Evolutionary conservation across 2,888 invertebrate species (phyloP).

Genomic region (Orgyia antiqua): DNA sequence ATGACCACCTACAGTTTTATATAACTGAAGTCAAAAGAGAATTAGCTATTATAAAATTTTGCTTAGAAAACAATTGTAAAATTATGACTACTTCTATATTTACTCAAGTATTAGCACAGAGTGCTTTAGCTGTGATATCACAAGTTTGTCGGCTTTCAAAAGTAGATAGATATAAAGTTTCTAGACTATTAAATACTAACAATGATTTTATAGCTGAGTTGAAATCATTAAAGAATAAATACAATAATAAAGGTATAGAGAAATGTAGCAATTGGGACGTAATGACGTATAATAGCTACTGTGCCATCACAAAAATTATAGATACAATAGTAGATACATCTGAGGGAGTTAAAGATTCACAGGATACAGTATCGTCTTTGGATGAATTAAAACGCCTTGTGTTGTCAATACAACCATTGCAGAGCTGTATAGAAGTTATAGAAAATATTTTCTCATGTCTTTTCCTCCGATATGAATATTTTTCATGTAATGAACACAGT

Average conservation of each 20-base stretch:
- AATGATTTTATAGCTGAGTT: conserved; percentile 64
- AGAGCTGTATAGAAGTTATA: conserved; percentile 79
- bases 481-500: conserved; percentile 71
- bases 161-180: conserved; percentile 71
- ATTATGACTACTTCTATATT: conserved; percentile 71
- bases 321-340: conserved; percentile 64
- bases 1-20: conserved; percentile 66
- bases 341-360: conserved; percentile 45
- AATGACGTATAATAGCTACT: conserved; percentile 70
- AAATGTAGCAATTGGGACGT: conserved; percentile 58
- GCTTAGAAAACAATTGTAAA: conserved; percentile 69
- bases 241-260: conserved; percentile 30
- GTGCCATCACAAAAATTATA: conserved; percentile 69
- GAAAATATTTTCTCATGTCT: conserved; percentile 86
- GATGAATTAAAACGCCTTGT: conserved; percentile 68
- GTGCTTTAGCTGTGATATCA: conserved; percentile 71
- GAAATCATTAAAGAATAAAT: conserved; percentile 41
- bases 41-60: conserved; percentile 68
- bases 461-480: conserved; percentile 81
- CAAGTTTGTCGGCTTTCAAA: conserved; percentile 69
- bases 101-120: conserved; percentile 62
- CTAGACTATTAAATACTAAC: conserved; percentile 62
- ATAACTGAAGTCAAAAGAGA: conserved; percentile 71
- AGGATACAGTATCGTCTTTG: conserved; percentile 56
- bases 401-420: conserved; percentile 63